Evolutionary conservation across 2,113 vertebrate species (phyloP).

Genomic region (Azemiops feae): DNA sequence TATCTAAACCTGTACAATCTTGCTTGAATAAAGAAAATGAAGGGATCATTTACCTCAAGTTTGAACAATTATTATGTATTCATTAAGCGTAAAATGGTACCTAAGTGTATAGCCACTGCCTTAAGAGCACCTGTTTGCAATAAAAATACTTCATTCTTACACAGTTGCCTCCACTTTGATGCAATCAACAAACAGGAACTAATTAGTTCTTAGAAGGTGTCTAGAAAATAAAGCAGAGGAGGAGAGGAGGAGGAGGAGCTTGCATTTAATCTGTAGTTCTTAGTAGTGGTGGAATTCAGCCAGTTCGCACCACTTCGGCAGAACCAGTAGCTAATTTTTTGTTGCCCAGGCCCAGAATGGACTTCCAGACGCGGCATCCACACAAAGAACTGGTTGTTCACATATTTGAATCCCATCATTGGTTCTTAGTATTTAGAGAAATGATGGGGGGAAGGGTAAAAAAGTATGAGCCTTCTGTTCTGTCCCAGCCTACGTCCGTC

Average conservation of each 20-base stretch:
- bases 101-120: conserved; percentile 70
- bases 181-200: conserved; percentile 62
- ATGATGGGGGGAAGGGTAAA: background rate
- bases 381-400: no score
- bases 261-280: background rate
- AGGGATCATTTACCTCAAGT: conserved; percentile 63
- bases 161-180: conserved; percentile 53
- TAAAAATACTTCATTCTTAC: conserved; percentile 63
- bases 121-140: conserved; percentile 65
- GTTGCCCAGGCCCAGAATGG: no score
- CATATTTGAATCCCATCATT: no score
- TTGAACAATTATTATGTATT: conserved; percentile 64
- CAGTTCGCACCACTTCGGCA: no score
- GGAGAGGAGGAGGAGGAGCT: background rate
- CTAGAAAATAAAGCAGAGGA: conserved; percentile 27
- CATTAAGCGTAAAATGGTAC: conserved; percentile 69
- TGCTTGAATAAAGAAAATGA: conserved; percentile 55
- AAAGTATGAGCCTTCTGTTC: background rate
- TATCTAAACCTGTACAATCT: conserved; percentile 12
- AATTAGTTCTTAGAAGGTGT: conserved; percentile 58
- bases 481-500: no score
- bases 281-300: no score
- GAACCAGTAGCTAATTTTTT: no score
- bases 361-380: no score
- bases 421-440: background rate